These are phyloP conservation scores for Karalla daura DNA, from an alignment of 2,797 vertebrate species.

Conservation along the genomic window DNA sequence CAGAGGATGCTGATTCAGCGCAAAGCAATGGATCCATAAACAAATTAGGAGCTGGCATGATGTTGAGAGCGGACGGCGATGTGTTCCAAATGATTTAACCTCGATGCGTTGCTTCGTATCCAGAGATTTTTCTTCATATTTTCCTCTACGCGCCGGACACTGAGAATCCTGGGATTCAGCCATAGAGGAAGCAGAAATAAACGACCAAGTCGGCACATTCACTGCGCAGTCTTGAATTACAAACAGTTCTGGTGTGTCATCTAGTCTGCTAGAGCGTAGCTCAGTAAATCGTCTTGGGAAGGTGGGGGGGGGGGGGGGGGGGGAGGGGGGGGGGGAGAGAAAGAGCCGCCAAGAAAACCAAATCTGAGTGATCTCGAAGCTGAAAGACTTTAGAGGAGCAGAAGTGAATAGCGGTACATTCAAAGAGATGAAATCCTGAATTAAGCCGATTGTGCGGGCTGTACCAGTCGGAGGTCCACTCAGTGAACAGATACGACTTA, in stretches of 20 bases:
- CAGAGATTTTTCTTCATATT: rapidly evolving
- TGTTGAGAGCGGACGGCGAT: not conserved
- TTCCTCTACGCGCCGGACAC: not conserved
- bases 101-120: not conserved
- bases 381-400: not conserved
- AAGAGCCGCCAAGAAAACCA: not conserved
- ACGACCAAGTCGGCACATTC: not conserved
- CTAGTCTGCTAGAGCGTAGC: too few relatives aligned
- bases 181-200: not conserved
- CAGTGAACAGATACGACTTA: too few relatives aligned
- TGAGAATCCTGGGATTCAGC: not conserved
- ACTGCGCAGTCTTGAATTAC: too few relatives aligned
- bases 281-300: not conserved
- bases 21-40: not conserved
- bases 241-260: not conserved
- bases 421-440: not conserved
- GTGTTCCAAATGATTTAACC: not conserved
- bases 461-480: too few relatives aligned
- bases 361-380: not conserved
- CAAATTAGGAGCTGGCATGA: not conserved
- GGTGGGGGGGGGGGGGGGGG: too few relatives aligned
- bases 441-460: too few relatives aligned
- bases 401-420: too few relatives aligned
- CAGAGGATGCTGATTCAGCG: constrained; percentile 6
- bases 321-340: too few relatives aligned